Base-by-base conservation (phyloP, 2,888 invertebrate genomes). In the Ariolimax columbianus region DNA sequence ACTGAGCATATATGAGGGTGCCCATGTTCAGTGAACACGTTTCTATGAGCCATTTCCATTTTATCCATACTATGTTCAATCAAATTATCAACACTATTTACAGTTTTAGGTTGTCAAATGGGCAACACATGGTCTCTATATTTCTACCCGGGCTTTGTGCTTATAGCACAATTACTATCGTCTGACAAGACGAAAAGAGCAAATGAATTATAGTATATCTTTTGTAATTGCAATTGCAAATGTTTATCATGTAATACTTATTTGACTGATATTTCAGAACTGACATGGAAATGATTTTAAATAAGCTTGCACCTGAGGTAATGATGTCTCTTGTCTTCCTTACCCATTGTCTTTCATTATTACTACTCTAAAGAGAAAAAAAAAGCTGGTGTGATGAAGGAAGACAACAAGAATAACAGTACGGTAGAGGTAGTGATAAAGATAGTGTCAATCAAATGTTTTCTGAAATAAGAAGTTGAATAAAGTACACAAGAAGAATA, bases 231-330 rank as follows among this genome's bases (percentile, higher is more conserved):
- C n/a, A 63, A 7, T 63, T 1, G 3, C 11, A 2, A 26, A n/a
- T n/a, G n/a, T n/a, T n/a, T 26, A 23, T n/a, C n/a, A 19, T 55
- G 55, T 23, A 55, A 55, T 55, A 47, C 14, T 55, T 47, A 11
- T 51, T 75, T 55, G 33, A 70, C 83, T 89, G 89, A 87, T 89
- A 90, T 93, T 94, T 87, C 91, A 96, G 98, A 95, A 98, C 98
- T 94, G 99, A 99, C 94, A 98, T 98, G 98, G 98, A 99, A 95
- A 98, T 98, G 98, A 98, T 99, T 97, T 96, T 99, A 95, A 98
- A 98, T 95, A 98, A 98, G 96, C 97, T 99, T 95, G 97, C 99
- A 95, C 98, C 98, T 94, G 98, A 99, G 95, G 95, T 95, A 92
- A 91, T 92, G 55, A 11, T 75, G 23, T 51, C 14, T 68, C 23